phyloP scores from a whole-genome alignment of 1,140 invertebrate species.

The Drosophila chauvacae region DNA sequence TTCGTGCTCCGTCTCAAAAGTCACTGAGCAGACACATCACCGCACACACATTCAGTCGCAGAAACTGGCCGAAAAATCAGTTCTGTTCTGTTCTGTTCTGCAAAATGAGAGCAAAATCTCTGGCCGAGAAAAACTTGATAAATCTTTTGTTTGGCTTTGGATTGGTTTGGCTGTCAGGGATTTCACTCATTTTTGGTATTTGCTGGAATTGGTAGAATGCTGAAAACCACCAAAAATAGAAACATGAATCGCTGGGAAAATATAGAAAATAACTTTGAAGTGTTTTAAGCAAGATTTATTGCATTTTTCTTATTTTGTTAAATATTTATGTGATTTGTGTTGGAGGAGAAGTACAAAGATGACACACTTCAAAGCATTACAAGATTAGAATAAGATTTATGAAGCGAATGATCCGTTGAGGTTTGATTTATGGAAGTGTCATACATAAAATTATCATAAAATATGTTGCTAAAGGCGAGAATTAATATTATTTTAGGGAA shows the following conservation, averaged over 20 bases:
- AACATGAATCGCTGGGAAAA: neutral
- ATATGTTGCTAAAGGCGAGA: neutral
- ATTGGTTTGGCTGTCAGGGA: conserved; percentile 1
- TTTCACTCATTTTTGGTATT: conserved; percentile 11
- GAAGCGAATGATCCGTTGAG: neutral
- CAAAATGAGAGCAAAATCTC: conserved; percentile 39
- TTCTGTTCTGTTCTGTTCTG: conserved; percentile 2
- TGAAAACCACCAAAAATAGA: conserved; percentile 2
- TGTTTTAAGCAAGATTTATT: conserved; percentile 4
- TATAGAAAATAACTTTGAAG: neutral
- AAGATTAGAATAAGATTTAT: neutral
- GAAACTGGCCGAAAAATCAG: conserved; percentile 19
- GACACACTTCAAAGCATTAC: neutral
- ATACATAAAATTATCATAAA: neutral
- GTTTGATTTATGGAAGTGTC: neutral
- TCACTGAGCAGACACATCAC: conserved; percentile 37
- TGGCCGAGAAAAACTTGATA: conserved; percentile 63
- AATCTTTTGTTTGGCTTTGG: conserved; percentile 51
- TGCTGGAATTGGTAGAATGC: conserved; percentile 4
- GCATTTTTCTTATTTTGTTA: neutral
- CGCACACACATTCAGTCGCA: neutral
- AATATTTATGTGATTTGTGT: neutral
- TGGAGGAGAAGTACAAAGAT: neutral
- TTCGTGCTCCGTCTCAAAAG: conserved; percentile 48
- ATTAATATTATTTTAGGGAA: neutral